Base-by-base conservation (phyloP, 2,888 invertebrate species). In the Megamerina dolium region DNA sequence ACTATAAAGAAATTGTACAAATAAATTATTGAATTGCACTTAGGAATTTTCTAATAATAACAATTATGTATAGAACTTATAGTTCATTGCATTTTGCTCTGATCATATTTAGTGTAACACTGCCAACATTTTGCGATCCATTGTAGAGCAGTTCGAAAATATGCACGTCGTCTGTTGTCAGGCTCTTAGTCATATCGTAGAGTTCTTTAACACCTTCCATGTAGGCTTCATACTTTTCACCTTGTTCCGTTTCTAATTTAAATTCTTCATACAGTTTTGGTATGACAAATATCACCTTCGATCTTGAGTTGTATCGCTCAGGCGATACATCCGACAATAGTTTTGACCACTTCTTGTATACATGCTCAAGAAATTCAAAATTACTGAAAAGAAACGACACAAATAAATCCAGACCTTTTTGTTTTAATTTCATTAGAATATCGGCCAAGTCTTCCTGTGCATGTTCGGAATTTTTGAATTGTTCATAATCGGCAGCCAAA, bases 341-440 rank as follows among this genome's bases (percentile, higher is more conserved):
- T 2, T 46, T 38, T 1, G 41, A 13, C 66, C 66, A 64, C 5
- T 63, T 55, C 12, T 54, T 49, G 33, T 63, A 63, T 16, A 63
- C 49, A 21, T 55, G 57, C 21, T 64, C 66, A 4, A 64, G 44
- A 16, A 64, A 63, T 41, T 64, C 66, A 43, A 64, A 64, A 38
- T 64, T 66, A 37, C 66, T 66, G 8, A 64, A 63, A 12, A 64
- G 49, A 46, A 60, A 66, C 20, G 60, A 54, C 16, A 64, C 54
- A 38, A 64, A 61, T 8, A 64, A 45, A 46, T 64, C 66, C 16
- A 66, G 20, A 1, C 64, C 66, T 33, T 61, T 62, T 18, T 53
- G 41, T 18, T 60, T 59, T 1, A 64, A 45, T 41, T 59, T 58
- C 13, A 36, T 46, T 37, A 63, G 43, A 4, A 64, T 43, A 9